Conservation (phyloP, 2,888 invertebrate species). For the Tachina grossa region DNA sequence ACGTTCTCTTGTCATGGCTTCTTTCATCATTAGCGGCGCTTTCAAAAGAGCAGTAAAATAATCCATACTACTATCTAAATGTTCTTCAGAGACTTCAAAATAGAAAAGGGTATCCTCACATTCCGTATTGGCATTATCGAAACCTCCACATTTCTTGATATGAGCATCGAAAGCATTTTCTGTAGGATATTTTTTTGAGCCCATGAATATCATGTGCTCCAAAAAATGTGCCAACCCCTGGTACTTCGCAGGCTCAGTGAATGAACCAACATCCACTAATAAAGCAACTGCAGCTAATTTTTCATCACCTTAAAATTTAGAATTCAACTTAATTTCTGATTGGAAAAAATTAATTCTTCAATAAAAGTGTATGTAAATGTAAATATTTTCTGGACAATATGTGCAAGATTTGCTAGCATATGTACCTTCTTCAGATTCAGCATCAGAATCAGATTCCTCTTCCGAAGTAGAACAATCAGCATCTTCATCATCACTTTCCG, state of each 20-base stretch:
- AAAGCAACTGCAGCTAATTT: conserved; percentile 89
- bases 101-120: conserved; percentile 94
- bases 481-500: conserved; percentile 69
- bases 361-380: too few species aligned
- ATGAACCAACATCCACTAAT: conserved; percentile 89
- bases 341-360: too few species aligned
- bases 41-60: conserved; percentile 94
- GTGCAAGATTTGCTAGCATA: conserved; percentile 16
- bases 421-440: conserved; percentile 76
- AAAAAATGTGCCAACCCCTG: conserved; percentile 93
- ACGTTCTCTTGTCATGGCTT: conserved; percentile 93
- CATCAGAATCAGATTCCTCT: conserved; percentile 71
- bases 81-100: conserved; percentile 92
- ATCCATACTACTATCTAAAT: conserved; percentile 90
- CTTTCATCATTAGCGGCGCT: conserved; percentile 91
- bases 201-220: conserved; percentile 97
- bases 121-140: conserved; percentile 93
- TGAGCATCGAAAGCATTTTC: conserved; percentile 94
- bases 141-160: conserved; percentile 92
- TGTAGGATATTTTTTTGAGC: conserved; percentile 92
- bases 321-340: neutral
- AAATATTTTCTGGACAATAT: too few species aligned
- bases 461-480: conserved; percentile 75
- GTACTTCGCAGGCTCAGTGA: conserved; percentile 90
- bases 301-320: conserved; percentile 76